These are phyloP conservation scores for Micromys minutus DNA, from an alignment of 2,113 vertebrate genomes.

Conservation along the genomic window DNA sequence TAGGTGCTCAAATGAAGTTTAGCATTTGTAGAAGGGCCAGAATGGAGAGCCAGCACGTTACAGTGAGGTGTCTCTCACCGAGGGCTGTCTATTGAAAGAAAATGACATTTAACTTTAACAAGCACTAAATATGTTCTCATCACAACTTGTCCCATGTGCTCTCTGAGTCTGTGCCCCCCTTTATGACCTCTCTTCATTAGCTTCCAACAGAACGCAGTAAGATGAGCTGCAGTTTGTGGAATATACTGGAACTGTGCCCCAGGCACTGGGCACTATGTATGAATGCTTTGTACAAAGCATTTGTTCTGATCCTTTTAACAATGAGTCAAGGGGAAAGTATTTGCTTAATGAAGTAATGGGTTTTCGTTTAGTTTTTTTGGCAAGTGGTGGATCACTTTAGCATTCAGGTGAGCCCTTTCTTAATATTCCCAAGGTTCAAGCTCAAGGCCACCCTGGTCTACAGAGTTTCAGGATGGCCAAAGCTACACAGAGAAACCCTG, in stretches of 20 bases:
- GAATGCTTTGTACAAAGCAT: neutral
- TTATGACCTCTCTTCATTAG: neutral
- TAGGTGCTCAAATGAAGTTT: neutral
- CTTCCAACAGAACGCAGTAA: neutral
- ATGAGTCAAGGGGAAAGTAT: neutral
- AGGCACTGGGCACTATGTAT: neutral
- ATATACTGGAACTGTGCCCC: neutral
- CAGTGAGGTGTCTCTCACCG: neutral
- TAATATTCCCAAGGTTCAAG: neutral
- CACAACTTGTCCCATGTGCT: neutral
- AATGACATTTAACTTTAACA: neutral
- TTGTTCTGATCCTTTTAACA: neutral
- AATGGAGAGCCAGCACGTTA: neutral
- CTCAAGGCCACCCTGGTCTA: neutral
- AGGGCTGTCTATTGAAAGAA: neutral
- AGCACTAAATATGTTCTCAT: neutral
- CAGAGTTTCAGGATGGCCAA: neutral
- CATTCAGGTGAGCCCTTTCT: neutral
- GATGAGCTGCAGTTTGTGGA: neutral
- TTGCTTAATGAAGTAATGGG: neutral
- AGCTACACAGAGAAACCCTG: neutral
- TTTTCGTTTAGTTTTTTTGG: neutral
- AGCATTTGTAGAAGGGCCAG: neutral
- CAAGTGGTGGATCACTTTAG: neutral
- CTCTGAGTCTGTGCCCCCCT: neutral